Base-by-base conservation (phyloP, 2,113 vertebrate species). In the Aspidoscelis tigris region DNA sequence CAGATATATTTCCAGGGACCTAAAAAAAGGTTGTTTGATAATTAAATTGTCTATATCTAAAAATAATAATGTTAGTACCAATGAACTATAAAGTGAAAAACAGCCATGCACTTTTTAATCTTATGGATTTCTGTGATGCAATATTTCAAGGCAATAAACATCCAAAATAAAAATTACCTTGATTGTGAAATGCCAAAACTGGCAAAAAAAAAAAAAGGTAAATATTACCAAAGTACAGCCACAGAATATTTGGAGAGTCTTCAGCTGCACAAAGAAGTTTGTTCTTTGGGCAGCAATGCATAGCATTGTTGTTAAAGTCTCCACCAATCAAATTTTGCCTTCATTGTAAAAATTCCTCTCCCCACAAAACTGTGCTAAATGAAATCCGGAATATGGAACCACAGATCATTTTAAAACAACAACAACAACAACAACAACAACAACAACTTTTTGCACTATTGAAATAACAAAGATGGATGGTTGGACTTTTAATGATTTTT, bases 401-500 rank as follows among this genome's bases (percentile, higher is more conserved):
- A 88, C 87, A 55, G 20, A 61, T 76, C 43, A 69, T 65, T 86
- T 86, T 89, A 85, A 65, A 87, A 90, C 16, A 55, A 33, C 33
- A 33, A 33, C 33, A 33, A 33, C 33, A 87, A 90, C 16, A 55
- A 33, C 33, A 33, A 33, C 33, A 33, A 33, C 33, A 33, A 50
- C 5, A 50, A 50, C 47, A 50, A 33, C 33, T 79, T 89, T 82
- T 90, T 86, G 83, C 86, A 85, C 75, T 86, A 41, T 8, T 26
- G 26, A 76, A 76, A 76, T n/a, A 65, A 88, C 81, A 87, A 91
- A 71, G 53, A 80, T 88, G 91, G 72, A 82, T 75, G 66, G 75
- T 87, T 71, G 55, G 84, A 16, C 7, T 69, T 64, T 41, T 88
- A 89, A 91, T 90, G 87, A 89, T 80, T 14, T 47, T 64, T 92